Evolutionary conservation across 2,113 vertebrate species (phyloP), one percentile per base, ranked within the genome.

Genomic region (Labeo catla): DNA sequence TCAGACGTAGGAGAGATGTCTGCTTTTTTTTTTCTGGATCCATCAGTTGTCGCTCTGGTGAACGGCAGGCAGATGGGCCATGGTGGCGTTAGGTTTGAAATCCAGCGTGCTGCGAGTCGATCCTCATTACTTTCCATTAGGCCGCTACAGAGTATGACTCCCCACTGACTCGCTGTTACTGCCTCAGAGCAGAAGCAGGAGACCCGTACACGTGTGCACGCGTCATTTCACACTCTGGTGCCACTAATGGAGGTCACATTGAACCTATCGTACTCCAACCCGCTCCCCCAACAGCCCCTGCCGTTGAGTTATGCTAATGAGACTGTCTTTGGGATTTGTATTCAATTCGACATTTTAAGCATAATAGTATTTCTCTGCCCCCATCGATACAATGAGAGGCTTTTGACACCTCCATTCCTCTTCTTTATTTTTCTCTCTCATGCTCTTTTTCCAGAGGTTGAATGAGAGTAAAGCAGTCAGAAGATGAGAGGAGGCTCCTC

Each of bases 191-290:
- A 43, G 54, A 85, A 49, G 52, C 77, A 85, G 28, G 73, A 78
- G 85, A 77, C 61, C 68, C 59, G 61, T 78, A 72, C 84, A 50
- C 34, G 65, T 57, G 84, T 57, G 76, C 19, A 50, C 72, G 28
- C 78, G 83, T 93, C 90, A 95, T 93, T 94, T 95, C 91, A 94
- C 91, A 93, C 89, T 88, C 74, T 88, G 87, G 83, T 92, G 89
- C 89, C 86, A 90, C 91, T 93, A 94, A 92, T 91, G 88, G 92
- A 93, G 94, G 94, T 95, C 93, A 95, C 93, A 93, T 91, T 93
- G 92, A 93, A 87, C 90, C 61, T 34, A 84, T 81, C 81, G 74
- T 86, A 83, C 50, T 23, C 47, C 23, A 12, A 79, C 78, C 86
- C 54, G 11, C 70, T 45, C 9, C 70, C 70, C 39, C 39, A 45